Conservation (phyloP, 2,113 vertebrate genomes). For the Xenopus borealis region DNA sequence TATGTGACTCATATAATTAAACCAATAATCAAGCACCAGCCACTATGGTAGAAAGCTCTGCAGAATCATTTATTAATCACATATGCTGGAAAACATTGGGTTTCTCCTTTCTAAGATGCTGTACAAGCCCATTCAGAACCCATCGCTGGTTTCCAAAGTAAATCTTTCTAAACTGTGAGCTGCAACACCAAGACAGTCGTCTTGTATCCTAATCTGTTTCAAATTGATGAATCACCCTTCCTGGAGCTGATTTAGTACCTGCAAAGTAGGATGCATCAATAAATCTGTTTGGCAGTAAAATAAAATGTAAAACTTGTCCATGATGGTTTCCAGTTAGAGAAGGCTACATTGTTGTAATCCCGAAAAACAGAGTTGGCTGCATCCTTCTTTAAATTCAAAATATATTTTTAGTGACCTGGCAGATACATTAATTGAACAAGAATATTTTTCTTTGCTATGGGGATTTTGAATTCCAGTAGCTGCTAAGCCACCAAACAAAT, state of each 20-base stretch:
- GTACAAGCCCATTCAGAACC: no score
- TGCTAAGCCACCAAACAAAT: conserved; percentile 3
- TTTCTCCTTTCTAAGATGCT: neutral
- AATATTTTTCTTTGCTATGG: neutral
- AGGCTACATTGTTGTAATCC: no score
- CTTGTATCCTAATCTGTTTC: neutral
- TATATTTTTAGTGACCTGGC: neutral
- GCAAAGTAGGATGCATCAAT: neutral
- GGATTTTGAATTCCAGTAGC: neutral
- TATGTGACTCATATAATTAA: neutral
- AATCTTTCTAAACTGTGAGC: no score
- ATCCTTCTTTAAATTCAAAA: no score
- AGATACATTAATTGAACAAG: neutral
- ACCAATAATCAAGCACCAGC: neutral
- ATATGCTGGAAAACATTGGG: neutral
- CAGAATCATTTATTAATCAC: conserved; percentile 25
- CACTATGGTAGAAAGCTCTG: neutral
- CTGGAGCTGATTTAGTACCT: conserved; percentile 1
- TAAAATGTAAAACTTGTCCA: no score
- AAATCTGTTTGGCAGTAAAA: neutral
- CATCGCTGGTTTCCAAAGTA: no score
- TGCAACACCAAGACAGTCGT: neutral
- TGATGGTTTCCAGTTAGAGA: no score
- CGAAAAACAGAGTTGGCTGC: no score
- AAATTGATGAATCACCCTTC: neutral